These are phyloP conservation scores for Drosophila subsilvestris DNA, from an alignment of 2,888 invertebrate species.

Conservation along the genomic window DNA sequence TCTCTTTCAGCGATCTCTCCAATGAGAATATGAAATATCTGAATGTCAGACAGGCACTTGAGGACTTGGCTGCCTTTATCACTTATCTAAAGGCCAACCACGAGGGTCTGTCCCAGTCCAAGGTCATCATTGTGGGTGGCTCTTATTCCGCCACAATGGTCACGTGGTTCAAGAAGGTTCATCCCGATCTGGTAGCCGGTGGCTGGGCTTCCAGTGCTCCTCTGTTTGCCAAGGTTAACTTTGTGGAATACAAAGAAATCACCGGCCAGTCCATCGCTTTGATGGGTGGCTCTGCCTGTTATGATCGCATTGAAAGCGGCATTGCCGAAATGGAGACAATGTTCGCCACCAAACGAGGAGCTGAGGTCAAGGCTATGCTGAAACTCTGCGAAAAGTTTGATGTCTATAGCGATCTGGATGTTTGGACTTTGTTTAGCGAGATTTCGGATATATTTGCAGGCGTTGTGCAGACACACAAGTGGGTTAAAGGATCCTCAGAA, in stretches of 20 bases:
- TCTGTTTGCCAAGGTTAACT: constrained; percentile 87
- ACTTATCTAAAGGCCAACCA: constrained; percentile 82
- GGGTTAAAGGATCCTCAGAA: constrained; percentile 11
- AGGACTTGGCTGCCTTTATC: constrained; percentile 88
- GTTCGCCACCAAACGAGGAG: constrained; percentile 70
- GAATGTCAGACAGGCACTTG: constrained; percentile 88
- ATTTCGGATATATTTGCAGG: constrained; percentile 81
- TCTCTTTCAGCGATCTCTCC: constrained; percentile 84
- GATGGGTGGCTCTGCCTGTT: constrained; percentile 80
- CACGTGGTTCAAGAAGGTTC: constrained; percentile 87
- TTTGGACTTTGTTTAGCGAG: constrained; percentile 80
- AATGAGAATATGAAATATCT: constrained; percentile 87
- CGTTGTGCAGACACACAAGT: constrained; percentile 81
- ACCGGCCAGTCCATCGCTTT: constrained; percentile 79
- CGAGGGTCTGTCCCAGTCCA: constrained; percentile 81
- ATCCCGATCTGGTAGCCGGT: constrained; percentile 87
- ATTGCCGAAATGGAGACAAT: constrained; percentile 78
- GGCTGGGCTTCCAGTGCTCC: constrained; percentile 88
- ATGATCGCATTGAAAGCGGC: constrained; percentile 79
- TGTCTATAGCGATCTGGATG: constrained; percentile 76
- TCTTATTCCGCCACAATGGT: constrained; percentile 89
- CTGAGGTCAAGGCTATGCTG: constrained; percentile 72
- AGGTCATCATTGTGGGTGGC: constrained; percentile 86
- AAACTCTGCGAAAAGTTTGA: constrained; percentile 81
- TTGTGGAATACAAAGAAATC: constrained; percentile 84